Evolutionary conservation across 2,888 invertebrate genomes (phyloP), one percentile per base, ranked within the genome.

Genomic region (Stenotaenia linearis): DNA sequence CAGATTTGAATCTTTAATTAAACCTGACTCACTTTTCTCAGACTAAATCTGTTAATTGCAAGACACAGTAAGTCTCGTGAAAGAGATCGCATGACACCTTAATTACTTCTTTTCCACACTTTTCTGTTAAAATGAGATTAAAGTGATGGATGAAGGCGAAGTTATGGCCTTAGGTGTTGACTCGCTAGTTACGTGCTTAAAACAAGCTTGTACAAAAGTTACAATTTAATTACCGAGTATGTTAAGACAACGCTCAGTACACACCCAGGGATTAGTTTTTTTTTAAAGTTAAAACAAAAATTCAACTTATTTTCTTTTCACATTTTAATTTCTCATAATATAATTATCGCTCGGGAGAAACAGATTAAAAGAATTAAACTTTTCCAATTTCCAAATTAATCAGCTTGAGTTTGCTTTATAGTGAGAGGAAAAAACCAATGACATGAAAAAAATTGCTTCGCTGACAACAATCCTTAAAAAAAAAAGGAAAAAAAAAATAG

Each of bases 1-100:
- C 28, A 25, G 69, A 69, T 69, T 69, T 25, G 69, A 69, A 69
- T 69, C 69, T 69, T 69, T 69, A 69, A 69, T 69, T 69, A 69
- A 69, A 69, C 69, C 28, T 69, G 23, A 0, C 69, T 69, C 69
- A 69, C 25, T 28, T 12, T 25, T 10, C 23, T 28, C 69, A 6
- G 69, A 28, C 69, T 69, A 69, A 69, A 69, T 69, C 69, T 4
- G 25, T 69, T 69, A 69, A 69, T 69, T 69, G 25, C 28, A 69
- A 28, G 21, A 56, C 56, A 56, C 56, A 56, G 21, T 56, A 4
- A 56, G 56, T 21, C 69, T 25, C 69, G 25, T n/a, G 28, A 69
- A 69, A 69, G 69, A 15, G 69, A 69, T 25, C 69, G 9, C 69
- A n/a, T 28, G 69, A 69, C 69, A 69, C 25, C 69, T 69, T 69